phyloP scores from a whole-genome alignment of 2,113 vertebrate genomes.

The Anguilla japonica region DNA sequence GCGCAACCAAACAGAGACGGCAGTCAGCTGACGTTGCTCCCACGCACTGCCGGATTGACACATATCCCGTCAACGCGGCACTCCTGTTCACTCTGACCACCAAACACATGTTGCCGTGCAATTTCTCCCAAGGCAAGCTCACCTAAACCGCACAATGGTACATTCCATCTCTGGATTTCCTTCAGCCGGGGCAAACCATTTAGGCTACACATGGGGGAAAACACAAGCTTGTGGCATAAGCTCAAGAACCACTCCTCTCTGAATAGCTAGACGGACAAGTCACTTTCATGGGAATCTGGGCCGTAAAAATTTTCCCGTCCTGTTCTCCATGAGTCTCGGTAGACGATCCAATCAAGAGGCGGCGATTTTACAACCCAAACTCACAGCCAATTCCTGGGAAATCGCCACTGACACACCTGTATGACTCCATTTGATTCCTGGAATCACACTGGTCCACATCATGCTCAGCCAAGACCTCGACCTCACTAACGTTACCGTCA shows the following conservation, averaged over 20 bases:
- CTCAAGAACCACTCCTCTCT: not conserved
- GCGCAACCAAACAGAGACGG: not conserved
- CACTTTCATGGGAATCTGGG: not conserved
- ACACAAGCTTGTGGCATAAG: slow-evolving; percentile 6
- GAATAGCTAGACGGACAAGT: not conserved
- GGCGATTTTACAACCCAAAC: not conserved
- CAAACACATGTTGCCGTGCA: too few relatives aligned
- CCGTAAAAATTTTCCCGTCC: not conserved
- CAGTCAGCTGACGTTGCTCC: not conserved
- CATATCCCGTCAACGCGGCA: not conserved
- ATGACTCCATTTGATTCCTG: not conserved
- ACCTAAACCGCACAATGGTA: not conserved
- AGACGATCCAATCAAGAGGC: not conserved
- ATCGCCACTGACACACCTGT: too few relatives aligned
- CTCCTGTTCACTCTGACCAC: too few relatives aligned
- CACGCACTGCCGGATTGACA: not conserved
- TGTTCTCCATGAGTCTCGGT: not conserved
- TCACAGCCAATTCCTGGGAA: not conserved
- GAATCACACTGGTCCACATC: not conserved
- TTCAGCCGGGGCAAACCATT: not conserved
- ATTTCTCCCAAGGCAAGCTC: not conserved
- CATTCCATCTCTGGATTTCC: not conserved
- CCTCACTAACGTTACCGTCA: not conserved
- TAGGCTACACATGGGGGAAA: not conserved
- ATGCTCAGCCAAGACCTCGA: not conserved